Evolutionary conservation across 1,140 invertebrate species (phyloP), one percentile per base, ranked within the genome.

Genomic region (Drosophila rufa): DNA sequence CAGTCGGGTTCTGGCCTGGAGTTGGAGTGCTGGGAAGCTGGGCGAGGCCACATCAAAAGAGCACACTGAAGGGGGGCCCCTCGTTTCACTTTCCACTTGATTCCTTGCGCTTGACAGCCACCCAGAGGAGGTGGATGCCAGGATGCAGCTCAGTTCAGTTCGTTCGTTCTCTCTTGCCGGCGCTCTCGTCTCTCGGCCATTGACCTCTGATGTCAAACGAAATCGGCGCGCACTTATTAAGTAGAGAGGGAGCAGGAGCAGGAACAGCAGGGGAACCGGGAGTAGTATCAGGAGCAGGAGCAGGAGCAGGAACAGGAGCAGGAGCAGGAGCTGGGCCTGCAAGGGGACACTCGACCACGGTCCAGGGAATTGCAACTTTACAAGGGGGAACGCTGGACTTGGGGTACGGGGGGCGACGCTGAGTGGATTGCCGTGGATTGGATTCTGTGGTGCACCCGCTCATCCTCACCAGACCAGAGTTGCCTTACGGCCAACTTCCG

Each of bases 161-260:
- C 19, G 22, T 25, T 25, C 3, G 19, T 36, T 70, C 77, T 84
- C 84, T 78, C 69, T 85, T 70, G 77, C 74, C 64, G 40, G 27
- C 25, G 33, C 36, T 59, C 68, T 47, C 50, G 22, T 78, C 60
- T 51, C 65, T 57, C 85, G 85, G 85, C 59, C 85, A 89, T 89
- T 89, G 85, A 89, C 86, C 85, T 89, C 85, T 89, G 85, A 89
- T 90, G 85, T 85, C 81, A 89, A 89, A 90, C 86, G 81, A 89
- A 90, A 90, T 89, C 85, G 81, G 85, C 78, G 78, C 74, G 78
- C 85, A 82, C 75, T 79, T 90, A 89, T 89, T 89, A 87, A 77
- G 76, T 76, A 50, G 76, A 69, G 61, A 40, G 55, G 57, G 43
- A 19, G 30, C 17, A 36, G 57, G 43, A 19, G 30, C 17, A 36